Conservation (phyloP, 1,140 invertebrate genomes). For the Odontomachus brunneus region DNA sequence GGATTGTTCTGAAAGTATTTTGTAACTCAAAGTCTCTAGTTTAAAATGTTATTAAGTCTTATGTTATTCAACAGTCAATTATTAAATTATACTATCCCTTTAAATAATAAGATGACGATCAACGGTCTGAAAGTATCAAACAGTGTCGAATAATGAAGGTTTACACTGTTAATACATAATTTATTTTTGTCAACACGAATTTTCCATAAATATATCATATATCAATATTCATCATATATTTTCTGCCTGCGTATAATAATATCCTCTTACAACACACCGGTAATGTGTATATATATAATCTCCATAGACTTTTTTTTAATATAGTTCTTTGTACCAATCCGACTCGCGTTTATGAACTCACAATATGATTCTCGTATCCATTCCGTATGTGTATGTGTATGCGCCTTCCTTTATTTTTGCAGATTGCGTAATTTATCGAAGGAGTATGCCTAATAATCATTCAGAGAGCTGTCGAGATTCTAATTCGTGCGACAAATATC, state of each 20-base stretch:
- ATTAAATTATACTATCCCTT: no score
- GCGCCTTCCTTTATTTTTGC: conserved; percentile 70
- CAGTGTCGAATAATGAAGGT: conserved; percentile 8
- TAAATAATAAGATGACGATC: no score
- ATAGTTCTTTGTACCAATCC: conserved; percentile 75
- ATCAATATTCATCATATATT: conserved; percentile 78
- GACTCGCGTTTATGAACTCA: conserved; percentile 62
- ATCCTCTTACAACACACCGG: conserved; percentile 63
- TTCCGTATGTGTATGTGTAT: background rate
- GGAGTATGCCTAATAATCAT: background rate
- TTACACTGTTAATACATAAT: conserved; percentile 76
- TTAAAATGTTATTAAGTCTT: no score
- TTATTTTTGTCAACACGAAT: conserved; percentile 82
- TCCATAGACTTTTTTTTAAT: conserved; percentile 58
- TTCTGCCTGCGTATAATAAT: conserved; percentile 71
- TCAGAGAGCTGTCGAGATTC: background rate
- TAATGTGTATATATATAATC: conserved; percentile 24
- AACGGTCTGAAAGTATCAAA: background rate
- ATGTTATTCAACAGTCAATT: no score
- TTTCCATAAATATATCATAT: conserved; percentile 83
- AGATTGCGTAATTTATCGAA: conserved; percentile 62
- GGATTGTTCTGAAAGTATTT: no score
- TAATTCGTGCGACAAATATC: background rate
- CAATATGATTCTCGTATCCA: conserved; percentile 41
- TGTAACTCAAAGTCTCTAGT: no score